Conservation (phyloP, 2,888 invertebrate species). For the Parnassius smintheus region DNA sequence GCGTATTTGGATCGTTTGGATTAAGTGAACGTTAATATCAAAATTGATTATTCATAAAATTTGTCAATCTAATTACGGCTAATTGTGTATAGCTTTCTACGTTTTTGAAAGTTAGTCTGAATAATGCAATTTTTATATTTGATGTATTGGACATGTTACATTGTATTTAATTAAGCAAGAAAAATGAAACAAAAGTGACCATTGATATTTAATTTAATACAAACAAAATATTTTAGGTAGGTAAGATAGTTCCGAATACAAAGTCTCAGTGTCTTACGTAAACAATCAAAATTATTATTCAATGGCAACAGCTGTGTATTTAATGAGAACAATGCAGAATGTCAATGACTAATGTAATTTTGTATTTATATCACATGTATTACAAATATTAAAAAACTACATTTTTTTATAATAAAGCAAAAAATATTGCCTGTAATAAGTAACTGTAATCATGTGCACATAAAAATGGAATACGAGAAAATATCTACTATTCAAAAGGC, state of each 20-base stretch:
- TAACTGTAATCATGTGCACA: conserved; percentile 61
- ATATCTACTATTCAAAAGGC: conserved; percentile 46
- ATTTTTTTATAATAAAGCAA: conserved; percentile 11
- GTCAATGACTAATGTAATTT: conserved; percentile 16
- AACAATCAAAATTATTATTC: neutral
- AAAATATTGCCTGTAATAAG: conserved; percentile 10
- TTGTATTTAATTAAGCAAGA: conserved; percentile 9
- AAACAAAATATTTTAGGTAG: conserved; percentile 10
- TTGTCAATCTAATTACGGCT: conserved; percentile 1
- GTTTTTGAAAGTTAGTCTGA: conserved; percentile 27
- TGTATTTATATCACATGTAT: neutral
- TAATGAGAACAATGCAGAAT: conserved; percentile 1
- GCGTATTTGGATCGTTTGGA: conserved; percentile 74
- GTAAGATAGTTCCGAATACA: conserved; percentile 8
- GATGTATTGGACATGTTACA: conserved; percentile 21
- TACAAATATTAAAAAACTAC: conserved; percentile 2
- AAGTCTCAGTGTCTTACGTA: conserved; percentile 10
- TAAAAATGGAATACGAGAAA: conserved; percentile 47
- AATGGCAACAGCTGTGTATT: neutral
- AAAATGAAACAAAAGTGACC: conserved; percentile 18
- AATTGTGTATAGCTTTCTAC: conserved; percentile 4
- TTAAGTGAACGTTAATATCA: conserved; percentile 39
- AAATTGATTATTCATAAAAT: conserved; percentile 10
- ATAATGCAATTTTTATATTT: conserved; percentile 18
- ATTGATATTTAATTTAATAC: conserved; percentile 26